Evolutionary conservation across 2,113 vertebrate species (phyloP).

Genomic region (Malaclemys terrapin): DNA sequence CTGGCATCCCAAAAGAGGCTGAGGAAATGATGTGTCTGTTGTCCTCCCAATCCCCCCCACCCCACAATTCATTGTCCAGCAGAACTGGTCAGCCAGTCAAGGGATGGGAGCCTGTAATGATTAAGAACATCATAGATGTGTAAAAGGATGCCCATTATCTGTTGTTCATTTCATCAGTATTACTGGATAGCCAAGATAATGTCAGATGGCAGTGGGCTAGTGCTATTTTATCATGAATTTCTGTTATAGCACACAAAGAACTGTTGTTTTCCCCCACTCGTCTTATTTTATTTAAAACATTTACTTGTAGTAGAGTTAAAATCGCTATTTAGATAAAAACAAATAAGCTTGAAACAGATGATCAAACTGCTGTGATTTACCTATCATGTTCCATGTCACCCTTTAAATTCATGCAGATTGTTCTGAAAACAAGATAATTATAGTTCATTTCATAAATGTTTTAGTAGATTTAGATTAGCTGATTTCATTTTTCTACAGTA

Average conservation of each 20-base stretch:
- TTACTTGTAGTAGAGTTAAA: not conserved
- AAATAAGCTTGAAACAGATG: not conserved
- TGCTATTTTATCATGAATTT: not conserved
- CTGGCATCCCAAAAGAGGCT: not conserved
- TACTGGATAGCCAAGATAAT: not conserved
- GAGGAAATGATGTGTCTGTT: not conserved
- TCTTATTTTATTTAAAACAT: not conserved
- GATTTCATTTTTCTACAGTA: not conserved
- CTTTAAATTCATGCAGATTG: not conserved
- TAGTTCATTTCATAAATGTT: not conserved
- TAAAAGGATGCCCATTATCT: not conserved
- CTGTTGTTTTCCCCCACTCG: not conserved
- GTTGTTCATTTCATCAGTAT: not conserved
- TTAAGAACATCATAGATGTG: not conserved
- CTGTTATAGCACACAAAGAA: not conserved
- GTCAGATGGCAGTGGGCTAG: not conserved
- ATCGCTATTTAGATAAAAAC: not conserved
- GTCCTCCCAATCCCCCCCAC: not conserved
- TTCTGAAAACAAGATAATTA: not conserved
- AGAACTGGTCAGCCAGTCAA: not conserved
- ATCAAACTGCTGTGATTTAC: not conserved
- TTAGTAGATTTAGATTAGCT: not conserved
- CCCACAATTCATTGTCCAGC: not conserved
- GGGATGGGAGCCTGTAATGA: not conserved
- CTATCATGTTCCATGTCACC: not conserved